Conservation (phyloP, 2,113 vertebrate genomes). For the Boleophthalmus pectinirostris region DNA sequence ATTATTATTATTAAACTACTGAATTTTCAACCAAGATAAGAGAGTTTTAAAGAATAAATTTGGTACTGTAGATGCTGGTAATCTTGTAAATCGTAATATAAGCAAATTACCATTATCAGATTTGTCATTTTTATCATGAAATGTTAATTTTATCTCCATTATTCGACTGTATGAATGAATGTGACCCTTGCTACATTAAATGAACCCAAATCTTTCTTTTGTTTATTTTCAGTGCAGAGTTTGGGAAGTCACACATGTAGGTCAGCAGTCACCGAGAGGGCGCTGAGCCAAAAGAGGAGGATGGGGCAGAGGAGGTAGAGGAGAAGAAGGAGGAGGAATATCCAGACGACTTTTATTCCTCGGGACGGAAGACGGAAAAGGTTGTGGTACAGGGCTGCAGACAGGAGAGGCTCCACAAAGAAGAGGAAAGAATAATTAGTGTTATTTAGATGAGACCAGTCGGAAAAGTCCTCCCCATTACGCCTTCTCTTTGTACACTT, state of each 20-base stretch:
- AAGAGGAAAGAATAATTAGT: conserved; percentile 11
- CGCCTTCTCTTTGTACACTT: conserved; percentile 47
- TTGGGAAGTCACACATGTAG: conserved; percentile 40
- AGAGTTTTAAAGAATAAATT: neutral
- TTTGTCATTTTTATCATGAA: neutral
- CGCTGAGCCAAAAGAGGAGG: conserved; percentile 13
- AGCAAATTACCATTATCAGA: neutral
- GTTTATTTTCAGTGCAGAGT: conserved; percentile 35
- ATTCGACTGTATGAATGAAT: conserved; percentile 17
- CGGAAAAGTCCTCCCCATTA: conserved; percentile 21
- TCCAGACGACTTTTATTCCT: neutral
- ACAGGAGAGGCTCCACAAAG: neutral
- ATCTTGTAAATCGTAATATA: too few relatives aligned
- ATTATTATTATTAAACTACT: neutral
- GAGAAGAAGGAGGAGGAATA: neutral
- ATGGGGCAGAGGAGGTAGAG: too few relatives aligned
- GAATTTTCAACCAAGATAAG: neutral
- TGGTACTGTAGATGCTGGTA: too few relatives aligned
- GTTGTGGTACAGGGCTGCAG: neutral
- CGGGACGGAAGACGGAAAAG: conserved; percentile 2
- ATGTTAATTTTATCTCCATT: neutral
- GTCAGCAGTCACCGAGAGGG: conserved; percentile 35
- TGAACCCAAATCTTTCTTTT: conserved; percentile 2
- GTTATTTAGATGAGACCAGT: neutral
- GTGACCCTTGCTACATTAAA: conserved; percentile 25